Percentiles rank a stretch among this genome's conserved stretches.
phyloP scores from a whole-genome alignment of 2,888 invertebrate species.

The Unio delphinus region DNA sequence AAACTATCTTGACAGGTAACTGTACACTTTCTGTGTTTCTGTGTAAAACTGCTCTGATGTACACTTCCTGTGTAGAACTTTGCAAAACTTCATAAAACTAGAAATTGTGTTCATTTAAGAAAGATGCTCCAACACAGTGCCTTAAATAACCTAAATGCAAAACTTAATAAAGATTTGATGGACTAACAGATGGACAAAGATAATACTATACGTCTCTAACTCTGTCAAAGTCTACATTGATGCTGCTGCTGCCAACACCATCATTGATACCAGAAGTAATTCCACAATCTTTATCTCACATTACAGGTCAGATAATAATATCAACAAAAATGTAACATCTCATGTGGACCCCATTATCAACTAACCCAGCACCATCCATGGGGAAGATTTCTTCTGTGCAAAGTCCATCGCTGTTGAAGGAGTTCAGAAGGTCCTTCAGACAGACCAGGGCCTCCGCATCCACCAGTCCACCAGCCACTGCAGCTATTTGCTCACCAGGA shows the following conservation, averaged over 20 bases:
- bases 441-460: constrained; percentile 93
- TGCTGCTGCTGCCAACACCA: not conserved
- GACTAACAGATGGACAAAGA: not conserved
- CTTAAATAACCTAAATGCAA: no score
- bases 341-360: not conserved
- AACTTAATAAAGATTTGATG: not conserved
- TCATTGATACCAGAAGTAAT: not conserved
- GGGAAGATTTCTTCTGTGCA: constrained; percentile 95
- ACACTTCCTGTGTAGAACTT: no score
- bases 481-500: constrained; percentile 81
- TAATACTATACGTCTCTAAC: no score
- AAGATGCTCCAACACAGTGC: no score
- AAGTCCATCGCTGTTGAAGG: constrained; percentile 85
- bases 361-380: constrained; percentile 69
- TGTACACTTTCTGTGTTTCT: no score
- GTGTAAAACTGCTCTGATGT: no score
- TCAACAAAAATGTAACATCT: not conserved
- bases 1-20: no score
- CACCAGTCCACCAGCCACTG: constrained; percentile 89
- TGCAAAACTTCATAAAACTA: no score
- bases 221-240: no score
- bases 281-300: not conserved
- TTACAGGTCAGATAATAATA: no score
- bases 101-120: no score
- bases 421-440: constrained; percentile 92